Base-by-base conservation (phyloP, 2,113 vertebrate species). In the Cettia cetti region DNA sequence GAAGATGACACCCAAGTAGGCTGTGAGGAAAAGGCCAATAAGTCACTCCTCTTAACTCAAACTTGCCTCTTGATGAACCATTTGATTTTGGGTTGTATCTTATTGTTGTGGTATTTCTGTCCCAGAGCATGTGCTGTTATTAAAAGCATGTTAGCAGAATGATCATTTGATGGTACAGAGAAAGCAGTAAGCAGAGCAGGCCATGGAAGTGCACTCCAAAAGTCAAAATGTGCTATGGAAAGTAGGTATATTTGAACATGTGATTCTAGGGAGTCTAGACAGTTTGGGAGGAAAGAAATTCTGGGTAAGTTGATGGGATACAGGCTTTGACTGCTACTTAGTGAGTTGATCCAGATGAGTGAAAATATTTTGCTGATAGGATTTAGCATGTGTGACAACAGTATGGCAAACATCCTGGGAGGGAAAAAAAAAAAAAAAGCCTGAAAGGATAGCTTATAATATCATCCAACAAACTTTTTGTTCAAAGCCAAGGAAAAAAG, bases 1-100 rank as follows among this genome's bases (percentile, higher is more conserved):
- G 44, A 83, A 68, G 79, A 83, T 88, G 64, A 94, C 94, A 97
- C 92, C 94, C 94, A 96, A 86, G 93, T 45, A 83, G 93, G 76
- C 72, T 83, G 82, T 81, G 82, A 89, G 88, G 71, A 93, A 92
- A 89, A 92, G 40, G 5, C 64, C 82, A 86, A 56, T 44, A 80
- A 75, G 40, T 72, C 21, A 75, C 56, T 80, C n/a, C 52, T 92
- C 78, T 86, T 86, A 78, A 42, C 68, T 86, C 56, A 81, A 64
- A 88, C 82, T 70, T 54, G 22, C 64, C 24, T 89, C 64, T 93
- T 92, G 82, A 93, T 0, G 2, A 77, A 50, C 33, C 39, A 15
- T 93, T 93, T 90, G 89, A 90, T 92, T 90, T 81, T 70, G 82
- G 66, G 68, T 63, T 89, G 84, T 76, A 33, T 71, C 2, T 26